Conservation (phyloP, 2,888 invertebrate species). For the Epistrophella euchroma region DNA sequence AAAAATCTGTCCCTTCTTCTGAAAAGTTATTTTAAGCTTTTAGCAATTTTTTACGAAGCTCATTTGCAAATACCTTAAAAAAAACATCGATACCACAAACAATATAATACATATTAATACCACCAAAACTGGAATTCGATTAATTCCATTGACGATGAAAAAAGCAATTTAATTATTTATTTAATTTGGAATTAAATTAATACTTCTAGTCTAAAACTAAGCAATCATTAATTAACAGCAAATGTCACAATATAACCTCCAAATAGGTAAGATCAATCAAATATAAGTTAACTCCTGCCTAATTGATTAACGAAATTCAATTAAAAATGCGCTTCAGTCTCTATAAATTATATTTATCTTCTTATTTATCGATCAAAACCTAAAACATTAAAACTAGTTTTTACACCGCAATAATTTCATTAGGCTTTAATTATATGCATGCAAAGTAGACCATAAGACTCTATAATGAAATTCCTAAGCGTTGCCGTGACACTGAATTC, state of each 20-base stretch:
- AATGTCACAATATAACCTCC: background rate
- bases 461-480: conserved; percentile 10
- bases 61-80: too few species aligned
- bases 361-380: conserved; percentile 16
- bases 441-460: conserved; percentile 21
- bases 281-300: background rate
- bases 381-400: conserved; percentile 15
- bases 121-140: too few species aligned
- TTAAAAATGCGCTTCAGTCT: conserved; percentile 1
- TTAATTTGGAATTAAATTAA: background rate
- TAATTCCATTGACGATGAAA: too few species aligned
- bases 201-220: background rate
- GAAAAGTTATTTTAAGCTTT: too few species aligned
- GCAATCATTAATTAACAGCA: conserved; percentile 10
- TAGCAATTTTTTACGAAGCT: too few species aligned
- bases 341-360: conserved; percentile 8
- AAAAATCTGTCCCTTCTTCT: too few species aligned
- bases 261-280: background rate
- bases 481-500: conserved; percentile 30
- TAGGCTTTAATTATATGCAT: conserved; percentile 14
- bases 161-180: background rate
- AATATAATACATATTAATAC: too few species aligned
- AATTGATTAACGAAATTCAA: conserved; percentile 13
- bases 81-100: too few species aligned
- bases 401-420: background rate